phyloP scores from a whole-genome alignment of 2,113 vertebrate genomes.

The Cettia cetti region DNA sequence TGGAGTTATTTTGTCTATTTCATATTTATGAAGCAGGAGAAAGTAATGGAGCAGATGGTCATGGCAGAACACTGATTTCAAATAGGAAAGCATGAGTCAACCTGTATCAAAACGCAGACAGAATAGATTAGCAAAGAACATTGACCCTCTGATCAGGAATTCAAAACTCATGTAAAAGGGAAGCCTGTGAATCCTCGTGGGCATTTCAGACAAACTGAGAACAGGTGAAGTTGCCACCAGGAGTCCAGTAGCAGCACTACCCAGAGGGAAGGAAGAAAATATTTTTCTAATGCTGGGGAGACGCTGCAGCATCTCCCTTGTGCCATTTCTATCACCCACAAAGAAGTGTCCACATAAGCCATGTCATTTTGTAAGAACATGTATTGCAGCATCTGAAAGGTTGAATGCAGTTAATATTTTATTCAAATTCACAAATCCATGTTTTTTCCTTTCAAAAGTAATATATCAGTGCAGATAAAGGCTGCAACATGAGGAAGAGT shows the following conservation, averaged over 20 bases:
- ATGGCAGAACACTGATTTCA: neutral
- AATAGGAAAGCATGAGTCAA: neutral
- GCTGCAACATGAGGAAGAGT: neutral
- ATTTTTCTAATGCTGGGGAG: neutral
- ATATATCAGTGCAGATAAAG: neutral
- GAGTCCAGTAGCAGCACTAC: rapidly evolving
- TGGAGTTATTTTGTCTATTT: neutral
- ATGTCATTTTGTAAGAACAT: neutral
- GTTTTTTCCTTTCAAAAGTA: neutral
- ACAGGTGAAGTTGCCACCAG: neutral
- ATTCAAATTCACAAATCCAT: neutral
- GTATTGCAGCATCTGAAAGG: neutral
- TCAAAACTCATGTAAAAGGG: neutral
- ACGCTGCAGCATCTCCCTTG: neutral
- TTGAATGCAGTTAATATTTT: neutral
- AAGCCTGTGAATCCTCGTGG: neutral
- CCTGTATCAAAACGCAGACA: neutral
- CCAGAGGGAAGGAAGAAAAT: neutral
- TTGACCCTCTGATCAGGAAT: neutral
- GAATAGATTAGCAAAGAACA: neutral
- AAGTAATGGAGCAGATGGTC: conserved; percentile 6
- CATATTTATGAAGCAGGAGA: neutral
- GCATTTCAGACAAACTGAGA: neutral
- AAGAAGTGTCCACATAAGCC: neutral
- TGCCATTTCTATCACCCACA: neutral